A percentile compares a stretch with the other conserved stretches of the same genome.
These are phyloP conservation scores for Drosophila maculinotata DNA, from an alignment of 2,888 invertebrate species.

Conservation along the genomic window DNA sequence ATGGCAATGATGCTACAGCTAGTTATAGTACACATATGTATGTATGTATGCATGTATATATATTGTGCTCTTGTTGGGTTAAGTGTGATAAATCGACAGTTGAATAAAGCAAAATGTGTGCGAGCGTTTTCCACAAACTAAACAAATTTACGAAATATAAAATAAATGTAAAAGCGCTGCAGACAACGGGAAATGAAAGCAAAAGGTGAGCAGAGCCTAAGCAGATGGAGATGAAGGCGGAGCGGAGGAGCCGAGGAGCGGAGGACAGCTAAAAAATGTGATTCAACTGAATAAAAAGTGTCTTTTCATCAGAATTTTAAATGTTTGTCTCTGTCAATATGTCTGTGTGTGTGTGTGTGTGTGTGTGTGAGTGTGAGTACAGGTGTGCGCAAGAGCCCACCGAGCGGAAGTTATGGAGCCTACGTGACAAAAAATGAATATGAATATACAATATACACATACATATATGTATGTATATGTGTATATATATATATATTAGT, in stretches of 20 bases:
- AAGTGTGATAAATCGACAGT: slow-evolving; percentile 80
- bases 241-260: slow-evolving; percentile 5
- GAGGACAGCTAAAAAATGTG: slow-evolving; percentile 30
- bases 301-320: slow-evolving; percentile 80
- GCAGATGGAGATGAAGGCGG: slow-evolving; percentile 4
- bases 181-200: slow-evolving; percentile 1
- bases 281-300: slow-evolving; percentile 67
- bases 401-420: slow-evolving; percentile 72
- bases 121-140: slow-evolving; percentile 16
- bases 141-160: slow-evolving; percentile 18
- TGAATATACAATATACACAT: no score
- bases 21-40: slow-evolving; percentile 19
- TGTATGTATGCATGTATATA: slow-evolving; percentile 3
- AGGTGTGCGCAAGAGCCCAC: slow-evolving; percentile 69
- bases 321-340: slow-evolving; percentile 48
- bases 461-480: slow-evolving; percentile 17
- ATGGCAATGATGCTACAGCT: slow-evolving; percentile 24
- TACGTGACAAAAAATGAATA: slow-evolving; percentile 67
- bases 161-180: slow-evolving; percentile 11
- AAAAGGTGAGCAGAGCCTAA: slow-evolving; percentile 20
- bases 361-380: slow-evolving; percentile 50
- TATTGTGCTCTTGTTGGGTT: slow-evolving; percentile 40
- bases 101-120: slow-evolving; percentile 64
- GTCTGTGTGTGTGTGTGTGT: slow-evolving; percentile 31
- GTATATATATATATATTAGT: slow-evolving; percentile 21